These are phyloP conservation scores for Polydrusus pterygomalis DNA, from an alignment of 2,888 invertebrate genomes.

Conservation along the genomic window DNA sequence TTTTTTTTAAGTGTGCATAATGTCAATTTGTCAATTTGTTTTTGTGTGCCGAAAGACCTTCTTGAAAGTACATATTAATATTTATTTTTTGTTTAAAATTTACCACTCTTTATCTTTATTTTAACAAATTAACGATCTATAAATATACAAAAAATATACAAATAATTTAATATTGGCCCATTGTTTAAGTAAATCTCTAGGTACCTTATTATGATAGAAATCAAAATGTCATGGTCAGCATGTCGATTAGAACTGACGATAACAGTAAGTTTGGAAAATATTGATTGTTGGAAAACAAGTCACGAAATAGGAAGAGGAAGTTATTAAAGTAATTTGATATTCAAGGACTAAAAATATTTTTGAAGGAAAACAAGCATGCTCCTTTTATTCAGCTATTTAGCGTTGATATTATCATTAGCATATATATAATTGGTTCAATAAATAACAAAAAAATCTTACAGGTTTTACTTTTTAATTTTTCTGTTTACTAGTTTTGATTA, in stretches of 20 bases:
- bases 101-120: too few species aligned
- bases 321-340: slow-evolving; percentile 20
- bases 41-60: too few species aligned
- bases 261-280: slow-evolving; percentile 23
- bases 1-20: too few species aligned
- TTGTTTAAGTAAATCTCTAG: not conserved
- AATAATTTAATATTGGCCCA: not conserved
- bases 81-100: too few species aligned
- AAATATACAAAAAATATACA: too few species aligned
- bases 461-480: too few species aligned
- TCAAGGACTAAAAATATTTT: slow-evolving; percentile 13
- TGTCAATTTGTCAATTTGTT: too few species aligned
- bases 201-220: not conserved
- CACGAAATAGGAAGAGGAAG: slow-evolving; percentile 19
- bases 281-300: slow-evolving; percentile 21
- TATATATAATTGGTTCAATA: too few species aligned
- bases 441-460: too few species aligned
- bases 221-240: slow-evolving; percentile 10
- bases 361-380: not conserved
- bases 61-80: too few species aligned
- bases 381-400: not conserved
- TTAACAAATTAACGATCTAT: too few species aligned
- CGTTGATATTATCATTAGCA: not conserved
- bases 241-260: slow-evolving; percentile 5
- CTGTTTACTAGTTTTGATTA: too few species aligned